A percentile compares a stretch with the other conserved stretches of the same genome.
Evolutionary conservation across 2,113 vertebrate genomes (phyloP).

Genomic region (Puffinus mauretanicus): DNA sequence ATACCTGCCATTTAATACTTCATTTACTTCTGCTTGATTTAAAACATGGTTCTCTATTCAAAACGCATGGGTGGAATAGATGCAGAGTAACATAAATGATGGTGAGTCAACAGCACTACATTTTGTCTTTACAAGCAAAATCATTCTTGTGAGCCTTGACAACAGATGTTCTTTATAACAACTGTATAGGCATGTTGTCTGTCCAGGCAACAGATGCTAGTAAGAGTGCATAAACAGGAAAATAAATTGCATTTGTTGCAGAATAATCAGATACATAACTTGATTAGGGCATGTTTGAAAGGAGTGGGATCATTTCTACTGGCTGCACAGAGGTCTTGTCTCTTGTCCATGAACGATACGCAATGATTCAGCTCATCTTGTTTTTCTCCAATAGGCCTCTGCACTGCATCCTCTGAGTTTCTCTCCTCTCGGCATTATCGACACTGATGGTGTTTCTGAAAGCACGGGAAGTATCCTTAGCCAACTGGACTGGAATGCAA

Average conservation of each 20-base stretch:
- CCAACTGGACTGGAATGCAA: constrained; percentile 87
- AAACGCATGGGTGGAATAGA: background rate
- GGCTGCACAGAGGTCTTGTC: background rate
- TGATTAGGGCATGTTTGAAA: background rate
- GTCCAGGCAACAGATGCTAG: background rate
- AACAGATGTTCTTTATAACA: background rate
- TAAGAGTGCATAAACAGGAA: background rate
- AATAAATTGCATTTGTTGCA: background rate
- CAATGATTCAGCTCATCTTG: background rate
- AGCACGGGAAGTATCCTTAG: constrained; percentile 84
- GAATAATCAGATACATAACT: background rate
- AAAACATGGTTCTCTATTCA: background rate
- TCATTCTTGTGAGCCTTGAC: background rate
- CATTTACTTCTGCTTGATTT: background rate
- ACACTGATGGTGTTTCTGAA: constrained; percentile 74
- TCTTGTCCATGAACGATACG: background rate
- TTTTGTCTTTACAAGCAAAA: background rate
- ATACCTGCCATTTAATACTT: background rate
- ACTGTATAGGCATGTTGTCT: background rate
- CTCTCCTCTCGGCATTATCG: background rate
- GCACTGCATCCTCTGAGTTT: background rate
- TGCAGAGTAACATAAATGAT: background rate
- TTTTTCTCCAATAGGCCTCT: constrained; percentile 11
- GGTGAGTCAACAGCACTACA: background rate
- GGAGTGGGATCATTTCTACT: background rate